Evolutionary conservation across 2,797 vertebrate genomes (phyloP).

Genomic region (Phrynocephalus forsythii): DNA sequence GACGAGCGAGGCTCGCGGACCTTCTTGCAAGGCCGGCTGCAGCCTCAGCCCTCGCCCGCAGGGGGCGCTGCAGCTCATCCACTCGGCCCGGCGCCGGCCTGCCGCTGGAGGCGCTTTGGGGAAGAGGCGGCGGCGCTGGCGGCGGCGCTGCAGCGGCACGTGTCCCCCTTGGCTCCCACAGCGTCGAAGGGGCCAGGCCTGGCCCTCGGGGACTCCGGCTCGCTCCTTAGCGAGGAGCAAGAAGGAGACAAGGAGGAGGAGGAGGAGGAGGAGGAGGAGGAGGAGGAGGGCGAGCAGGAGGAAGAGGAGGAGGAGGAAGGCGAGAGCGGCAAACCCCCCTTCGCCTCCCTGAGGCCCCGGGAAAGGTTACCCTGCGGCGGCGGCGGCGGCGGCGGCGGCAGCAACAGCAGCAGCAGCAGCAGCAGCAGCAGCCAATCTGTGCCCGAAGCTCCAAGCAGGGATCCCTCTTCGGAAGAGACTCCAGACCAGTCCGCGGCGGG

Average conservation of each 20-base stretch:
- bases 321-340: not conserved
- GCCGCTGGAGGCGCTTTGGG: constrained; percentile 93
- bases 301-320: not conserved
- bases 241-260: constrained; percentile 78
- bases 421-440: constrained; percentile 15
- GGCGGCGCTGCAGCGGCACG: constrained; percentile 44
- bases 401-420: no score
- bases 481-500: constrained; percentile 81
- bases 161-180: constrained; percentile 53
- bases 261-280: constrained; percentile 14
- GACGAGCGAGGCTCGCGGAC: constrained; percentile 76
- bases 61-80: constrained; percentile 42
- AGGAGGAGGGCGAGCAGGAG: not conserved
- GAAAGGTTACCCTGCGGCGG: constrained; percentile 32
- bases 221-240: constrained; percentile 90
- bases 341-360: not conserved
- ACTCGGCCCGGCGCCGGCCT: constrained; percentile 60
- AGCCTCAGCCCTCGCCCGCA: constrained; percentile 59
- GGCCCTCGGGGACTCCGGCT: constrained; percentile 91
- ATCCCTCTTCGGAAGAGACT: constrained; percentile 52
- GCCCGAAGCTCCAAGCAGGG: constrained; percentile 38
- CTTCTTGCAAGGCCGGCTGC: constrained; percentile 39
- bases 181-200: constrained; percentile 42
- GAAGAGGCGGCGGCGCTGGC: constrained; percentile 74
- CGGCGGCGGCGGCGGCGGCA: no score